These are phyloP conservation scores for Bombus balteatus DNA, from an alignment of 1,140 invertebrate species.

Conservation along the genomic window DNA sequence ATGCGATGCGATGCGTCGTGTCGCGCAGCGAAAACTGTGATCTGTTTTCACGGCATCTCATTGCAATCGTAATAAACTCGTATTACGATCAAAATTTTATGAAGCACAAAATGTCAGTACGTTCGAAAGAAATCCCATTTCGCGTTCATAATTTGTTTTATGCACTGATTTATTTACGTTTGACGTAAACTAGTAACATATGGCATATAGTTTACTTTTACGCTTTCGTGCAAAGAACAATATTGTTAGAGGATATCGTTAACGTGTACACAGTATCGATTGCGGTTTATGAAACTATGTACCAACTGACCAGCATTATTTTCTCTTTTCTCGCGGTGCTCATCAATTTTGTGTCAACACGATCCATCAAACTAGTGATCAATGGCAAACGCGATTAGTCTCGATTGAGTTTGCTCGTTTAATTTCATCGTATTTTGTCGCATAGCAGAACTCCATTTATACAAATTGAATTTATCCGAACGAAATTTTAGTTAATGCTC, in stretches of 20 bases:
- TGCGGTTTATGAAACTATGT: background rate
- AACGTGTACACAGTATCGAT: background rate
- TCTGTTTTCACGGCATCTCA: background rate
- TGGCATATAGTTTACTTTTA: background rate
- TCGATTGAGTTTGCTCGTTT: constrained; percentile 1
- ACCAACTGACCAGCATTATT: background rate
- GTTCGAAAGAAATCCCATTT: background rate
- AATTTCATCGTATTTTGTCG: no score
- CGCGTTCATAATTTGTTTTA: background rate
- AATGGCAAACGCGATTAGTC: constrained; percentile 28
- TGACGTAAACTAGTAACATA: no score
- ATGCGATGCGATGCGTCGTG: no score
- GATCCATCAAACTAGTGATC: background rate
- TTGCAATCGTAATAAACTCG: background rate
- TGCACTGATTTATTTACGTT: background rate
- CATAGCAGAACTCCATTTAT: no score
- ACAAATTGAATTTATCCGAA: no score
- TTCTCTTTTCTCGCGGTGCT: background rate
- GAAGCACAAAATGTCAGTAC: no score
- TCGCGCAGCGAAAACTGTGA: no score
- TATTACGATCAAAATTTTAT: no score
- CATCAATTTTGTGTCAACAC: constrained; percentile 9
- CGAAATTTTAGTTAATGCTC: no score
- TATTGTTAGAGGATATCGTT: background rate
- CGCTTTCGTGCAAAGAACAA: background rate